phyloP scores from a whole-genome alignment of 2,797 vertebrate genomes.

The Mormyrus hasselquistii region DNA sequence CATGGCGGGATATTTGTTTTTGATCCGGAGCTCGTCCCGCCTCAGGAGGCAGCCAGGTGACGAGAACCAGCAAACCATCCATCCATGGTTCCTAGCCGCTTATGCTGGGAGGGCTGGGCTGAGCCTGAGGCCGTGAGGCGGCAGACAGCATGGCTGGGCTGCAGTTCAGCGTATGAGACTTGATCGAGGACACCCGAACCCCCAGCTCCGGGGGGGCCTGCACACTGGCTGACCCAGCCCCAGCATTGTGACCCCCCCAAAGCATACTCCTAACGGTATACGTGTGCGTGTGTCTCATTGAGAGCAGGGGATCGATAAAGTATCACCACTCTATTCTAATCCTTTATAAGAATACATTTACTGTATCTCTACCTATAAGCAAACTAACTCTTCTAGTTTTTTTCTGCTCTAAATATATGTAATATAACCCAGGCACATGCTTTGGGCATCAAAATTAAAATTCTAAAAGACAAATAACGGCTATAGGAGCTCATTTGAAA shows the following conservation, averaged over 20 bases:
- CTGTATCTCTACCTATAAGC: not conserved
- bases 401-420: not conserved
- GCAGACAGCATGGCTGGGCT: not conserved
- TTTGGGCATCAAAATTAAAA: not conserved
- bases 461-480: not conserved
- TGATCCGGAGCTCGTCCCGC: not conserved
- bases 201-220: not conserved
- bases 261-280: not conserved
- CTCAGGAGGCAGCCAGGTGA: not conserved
- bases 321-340: not conserved
- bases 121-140: not conserved
- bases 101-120: not conserved
- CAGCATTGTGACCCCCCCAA: not conserved
- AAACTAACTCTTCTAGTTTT: not conserved
- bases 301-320: not conserved
- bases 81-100: not conserved
- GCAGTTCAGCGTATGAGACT: too few species aligned
- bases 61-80: not conserved
- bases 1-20: not conserved
- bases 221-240: not conserved
- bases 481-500: not conserved
- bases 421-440: not conserved
- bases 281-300: not conserved
- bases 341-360: not conserved
- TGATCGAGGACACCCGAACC: not conserved